phyloP scores from a whole-genome alignment of 1,140 invertebrate genomes.

The Monochamus saltuarius region DNA sequence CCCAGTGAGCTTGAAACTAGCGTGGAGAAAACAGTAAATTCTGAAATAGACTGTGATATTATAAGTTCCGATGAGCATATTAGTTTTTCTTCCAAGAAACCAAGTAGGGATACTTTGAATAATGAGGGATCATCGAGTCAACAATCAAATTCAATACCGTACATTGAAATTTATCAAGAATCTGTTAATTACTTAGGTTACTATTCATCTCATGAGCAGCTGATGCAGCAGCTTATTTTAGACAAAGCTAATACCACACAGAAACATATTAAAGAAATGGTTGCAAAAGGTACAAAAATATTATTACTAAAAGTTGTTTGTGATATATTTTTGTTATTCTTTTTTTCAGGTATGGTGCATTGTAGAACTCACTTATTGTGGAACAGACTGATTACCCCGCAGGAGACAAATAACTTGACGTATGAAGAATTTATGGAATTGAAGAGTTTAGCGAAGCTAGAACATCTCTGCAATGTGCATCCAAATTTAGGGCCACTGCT shows the following conservation, averaged over 20 bases:
- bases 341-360: constrained; percentile 56
- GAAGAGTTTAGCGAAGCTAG: constrained; percentile 60
- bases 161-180: constrained; percentile 59
- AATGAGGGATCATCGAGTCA: constrained; percentile 16
- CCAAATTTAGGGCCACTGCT: constrained; percentile 60
- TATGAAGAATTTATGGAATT: constrained; percentile 70
- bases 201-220: constrained; percentile 72
- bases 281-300: constrained; percentile 59
- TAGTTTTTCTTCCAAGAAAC: constrained; percentile 20
- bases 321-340: not conserved
- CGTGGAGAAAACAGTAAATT: constrained; percentile 10
- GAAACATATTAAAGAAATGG: constrained; percentile 64
- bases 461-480: constrained; percentile 63
- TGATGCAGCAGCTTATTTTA: constrained; percentile 69
- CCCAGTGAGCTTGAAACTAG: constrained; percentile 28
- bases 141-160: constrained; percentile 18
- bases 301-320: too few relatives aligned
- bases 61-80: constrained; percentile 30
- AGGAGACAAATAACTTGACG: constrained; percentile 54
- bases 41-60: constrained; percentile 9
- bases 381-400: constrained; percentile 62
- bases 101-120: constrained; percentile 19
- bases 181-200: constrained; percentile 74
- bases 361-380: constrained; percentile 73
- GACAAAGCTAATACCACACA: constrained; percentile 62